Percentiles rank a stretch among this genome's conserved stretches.
Conservation (phyloP, 2,797 vertebrate genomes). For the Hyperoplus lanceolatus region DNA sequence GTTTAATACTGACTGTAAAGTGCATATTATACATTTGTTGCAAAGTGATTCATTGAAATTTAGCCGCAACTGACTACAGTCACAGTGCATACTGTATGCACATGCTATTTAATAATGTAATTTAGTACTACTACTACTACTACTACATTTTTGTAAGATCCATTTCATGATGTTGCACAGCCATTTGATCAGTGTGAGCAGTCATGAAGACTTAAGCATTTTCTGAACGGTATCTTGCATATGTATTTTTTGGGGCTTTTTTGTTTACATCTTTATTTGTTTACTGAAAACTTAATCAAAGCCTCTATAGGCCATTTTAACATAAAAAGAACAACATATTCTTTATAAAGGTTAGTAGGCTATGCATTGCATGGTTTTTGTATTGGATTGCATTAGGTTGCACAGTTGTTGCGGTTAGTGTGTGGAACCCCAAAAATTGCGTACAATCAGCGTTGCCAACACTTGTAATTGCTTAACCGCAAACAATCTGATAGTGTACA, state of each 20-base stretch:
- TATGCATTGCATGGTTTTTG: slow-evolving; percentile 14
- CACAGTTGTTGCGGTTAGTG: not conserved
- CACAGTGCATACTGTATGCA: no score
- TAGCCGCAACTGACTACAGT: no score
- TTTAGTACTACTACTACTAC: not conserved
- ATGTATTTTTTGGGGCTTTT: not conserved
- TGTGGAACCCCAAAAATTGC: not conserved
- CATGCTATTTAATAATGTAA: no score
- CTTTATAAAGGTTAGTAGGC: not conserved
- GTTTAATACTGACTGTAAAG: no score
- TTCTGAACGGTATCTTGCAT: slow-evolving; percentile 22
- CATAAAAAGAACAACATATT: not conserved
- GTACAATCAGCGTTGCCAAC: not conserved
- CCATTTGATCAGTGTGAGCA: not conserved
- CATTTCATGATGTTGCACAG: slow-evolving; percentile 18
- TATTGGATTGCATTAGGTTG: slow-evolving; percentile 35
- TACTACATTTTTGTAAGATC: not conserved
- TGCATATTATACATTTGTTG: no score
- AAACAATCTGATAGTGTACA: not conserved
- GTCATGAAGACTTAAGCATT: slow-evolving; percentile 14
- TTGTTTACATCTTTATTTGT: not conserved
- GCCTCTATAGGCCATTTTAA: not conserved
- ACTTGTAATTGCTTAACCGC: not conserved
- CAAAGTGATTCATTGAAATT: no score
- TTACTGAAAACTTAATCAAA: not conserved